Evolutionary conservation across 2,113 vertebrate species (phyloP).

Genomic region (Lagopus leucura): DNA sequence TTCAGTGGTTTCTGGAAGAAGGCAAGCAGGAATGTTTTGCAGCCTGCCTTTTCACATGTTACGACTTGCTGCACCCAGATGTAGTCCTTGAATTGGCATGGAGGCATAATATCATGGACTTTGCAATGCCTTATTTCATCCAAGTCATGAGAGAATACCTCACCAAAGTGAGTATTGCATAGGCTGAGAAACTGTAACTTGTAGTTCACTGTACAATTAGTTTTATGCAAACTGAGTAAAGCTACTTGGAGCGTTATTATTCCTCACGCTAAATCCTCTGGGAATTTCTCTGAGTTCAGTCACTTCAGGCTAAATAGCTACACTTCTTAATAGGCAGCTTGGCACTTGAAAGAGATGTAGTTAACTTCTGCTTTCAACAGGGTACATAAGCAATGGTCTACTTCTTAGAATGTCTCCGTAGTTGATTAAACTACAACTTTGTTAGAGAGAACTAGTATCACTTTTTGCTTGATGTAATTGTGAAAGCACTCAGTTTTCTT

Average conservation of each 20-base stretch:
- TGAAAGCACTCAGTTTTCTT: neutral
- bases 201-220: neutral
- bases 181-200: neutral
- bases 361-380: neutral
- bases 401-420: neutral
- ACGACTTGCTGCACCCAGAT: constrained; percentile 88
- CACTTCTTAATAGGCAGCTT: neutral
- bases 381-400: neutral
- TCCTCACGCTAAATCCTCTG: neutral
- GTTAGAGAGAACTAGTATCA: neutral
- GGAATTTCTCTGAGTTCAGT: neutral
- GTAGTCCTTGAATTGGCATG: constrained; percentile 90
- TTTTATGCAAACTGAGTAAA: neutral
- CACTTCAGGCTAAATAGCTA: neutral
- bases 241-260: neutral
- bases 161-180: constrained; percentile 82
- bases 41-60: constrained; percentile 89
- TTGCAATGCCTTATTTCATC: constrained; percentile 92
- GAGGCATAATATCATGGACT: constrained; percentile 89
- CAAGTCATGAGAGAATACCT: constrained; percentile 92
- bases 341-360: neutral
- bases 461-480: neutral
- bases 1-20: constrained; percentile 92
- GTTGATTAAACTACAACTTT: neutral
- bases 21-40: constrained; percentile 88